phyloP scores from a whole-genome alignment of 2,888 invertebrate species.

The Dorcus parallelipipedus region DNA sequence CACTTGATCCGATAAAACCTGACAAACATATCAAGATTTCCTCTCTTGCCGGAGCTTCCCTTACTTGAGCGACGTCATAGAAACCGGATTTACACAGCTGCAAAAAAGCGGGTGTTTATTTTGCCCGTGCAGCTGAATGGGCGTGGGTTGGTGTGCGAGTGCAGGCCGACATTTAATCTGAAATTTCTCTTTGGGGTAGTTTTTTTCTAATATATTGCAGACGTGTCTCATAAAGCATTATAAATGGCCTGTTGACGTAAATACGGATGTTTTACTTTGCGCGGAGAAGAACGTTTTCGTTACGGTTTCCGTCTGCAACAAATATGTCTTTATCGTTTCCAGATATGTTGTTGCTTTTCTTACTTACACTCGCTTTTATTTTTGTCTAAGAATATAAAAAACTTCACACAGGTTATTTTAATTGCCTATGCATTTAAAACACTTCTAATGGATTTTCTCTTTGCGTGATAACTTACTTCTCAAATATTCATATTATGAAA shows the following conservation, averaged over 20 bases:
- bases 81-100: conserved; percentile 10
- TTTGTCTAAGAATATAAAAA: too few relatives aligned
- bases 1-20: conserved; percentile 47
- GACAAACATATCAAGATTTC: conserved; percentile 47
- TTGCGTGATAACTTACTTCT: too few relatives aligned
- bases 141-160: background rate
- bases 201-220: background rate
- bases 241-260: background rate
- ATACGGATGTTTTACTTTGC: background rate
- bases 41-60: conserved; percentile 18
- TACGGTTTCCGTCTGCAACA: background rate
- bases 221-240: background rate
- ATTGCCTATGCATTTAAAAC: too few relatives aligned
- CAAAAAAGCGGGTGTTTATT: conserved; percentile 6
- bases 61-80: conserved; percentile 1
- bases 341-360: too few relatives aligned
- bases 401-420: too few relatives aligned
- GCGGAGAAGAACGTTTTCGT: background rate
- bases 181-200: background rate
- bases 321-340: background rate
- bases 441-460: too few relatives aligned
- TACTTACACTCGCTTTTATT: too few relatives aligned
- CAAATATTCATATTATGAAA: too few relatives aligned
- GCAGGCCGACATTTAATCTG: background rate
- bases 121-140: background rate